Evolutionary conservation across 2,797 vertebrate species (phyloP), one percentile per base, ranked within the genome.

Genomic region (Myripristis jacobus): DNA sequence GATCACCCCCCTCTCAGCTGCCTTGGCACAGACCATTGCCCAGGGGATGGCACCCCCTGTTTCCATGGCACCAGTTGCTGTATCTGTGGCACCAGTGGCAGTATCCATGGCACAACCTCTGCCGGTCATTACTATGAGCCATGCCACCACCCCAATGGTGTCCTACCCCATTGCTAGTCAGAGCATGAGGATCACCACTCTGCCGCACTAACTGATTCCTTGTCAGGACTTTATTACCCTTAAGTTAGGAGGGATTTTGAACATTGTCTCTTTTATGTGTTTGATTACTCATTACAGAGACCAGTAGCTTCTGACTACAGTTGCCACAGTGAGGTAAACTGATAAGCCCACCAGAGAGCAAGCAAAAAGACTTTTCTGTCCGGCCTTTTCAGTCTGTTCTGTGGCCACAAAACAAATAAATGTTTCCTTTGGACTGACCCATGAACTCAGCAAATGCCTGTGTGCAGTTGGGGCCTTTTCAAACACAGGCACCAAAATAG

Each of bases 111-210:
- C 97, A 0, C 97, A 98, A 75, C 94, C 97, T 0, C 58, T 98
- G 69, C 94, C 96, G 0, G 96, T 94, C 50, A 98, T 99, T 90
- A 98, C 97, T 60, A 99, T 99, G 95, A 99, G 97, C 91, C 98
- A 99, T 2, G 96, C 96, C 75, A 98, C 97, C 62, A 96, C 96
- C 13, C 96, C 97, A 0, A 98, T 99, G 97, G 96, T 98, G 82
- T 96, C 97, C 0, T 99, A 98, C 83, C 97, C 98, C 57, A 99
- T 99, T 2, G 97, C 94, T 25, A 98, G 97, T 88, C 98, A 99
- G 88, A 98, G 97, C 90, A 98, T 99, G 97, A 94, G 97, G 89
- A 99, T 99, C 91, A 98, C 96, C 15, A 95, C 96, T 77, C 93
- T 99, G 91, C 97, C 96, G 6, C 97, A 99, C 93, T 98, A 93